Evolutionary conservation across 2,888 invertebrate genomes (phyloP).

Genomic region (Eudasyphora cyanicolor): DNA sequence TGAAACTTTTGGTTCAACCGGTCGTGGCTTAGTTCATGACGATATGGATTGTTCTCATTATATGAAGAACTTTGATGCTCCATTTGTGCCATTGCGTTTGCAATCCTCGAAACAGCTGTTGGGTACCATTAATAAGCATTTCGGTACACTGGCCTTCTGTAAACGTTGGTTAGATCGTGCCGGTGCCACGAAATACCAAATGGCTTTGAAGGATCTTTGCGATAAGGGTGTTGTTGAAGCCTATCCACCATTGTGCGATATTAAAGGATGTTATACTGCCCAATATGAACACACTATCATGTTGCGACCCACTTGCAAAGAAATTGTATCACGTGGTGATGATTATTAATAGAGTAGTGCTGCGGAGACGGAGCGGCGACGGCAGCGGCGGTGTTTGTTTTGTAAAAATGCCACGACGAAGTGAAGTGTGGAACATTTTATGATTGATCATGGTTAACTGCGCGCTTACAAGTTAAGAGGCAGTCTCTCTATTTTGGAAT

Average conservation of each 20-base stretch:
- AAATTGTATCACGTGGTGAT: conserved; percentile 96
- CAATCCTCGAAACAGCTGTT: conserved; percentile 95
- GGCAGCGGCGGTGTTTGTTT: too few species aligned
- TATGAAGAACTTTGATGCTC: conserved; percentile 98
- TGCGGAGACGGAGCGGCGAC: too few species aligned
- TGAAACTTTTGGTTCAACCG: conserved; percentile 99
- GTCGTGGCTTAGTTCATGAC: conserved; percentile 96
- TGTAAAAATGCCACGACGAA: too few species aligned
- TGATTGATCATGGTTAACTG: too few species aligned
- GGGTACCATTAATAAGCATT: conserved; percentile 96
- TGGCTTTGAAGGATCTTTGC: conserved; percentile 98
- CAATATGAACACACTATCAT: conserved; percentile 99
- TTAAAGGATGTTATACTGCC: conserved; percentile 98
- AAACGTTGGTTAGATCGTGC: conserved; percentile 98
- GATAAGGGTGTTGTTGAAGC: conserved; percentile 99
- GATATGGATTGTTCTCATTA: conserved; percentile 99
- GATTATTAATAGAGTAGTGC: conserved; percentile 84
- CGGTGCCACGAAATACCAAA: conserved; percentile 97
- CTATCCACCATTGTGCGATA: conserved; percentile 98
- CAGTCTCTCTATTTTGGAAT: conserved; percentile 17
- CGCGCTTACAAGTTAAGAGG: neutral
- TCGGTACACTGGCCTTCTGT: conserved; percentile 98
- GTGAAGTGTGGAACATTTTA: too few species aligned
- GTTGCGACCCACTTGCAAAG: conserved; percentile 98
- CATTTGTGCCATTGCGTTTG: conserved; percentile 94